Conservation (phyloP, 2,888 invertebrate species). For the Creontiades dilutus region DNA sequence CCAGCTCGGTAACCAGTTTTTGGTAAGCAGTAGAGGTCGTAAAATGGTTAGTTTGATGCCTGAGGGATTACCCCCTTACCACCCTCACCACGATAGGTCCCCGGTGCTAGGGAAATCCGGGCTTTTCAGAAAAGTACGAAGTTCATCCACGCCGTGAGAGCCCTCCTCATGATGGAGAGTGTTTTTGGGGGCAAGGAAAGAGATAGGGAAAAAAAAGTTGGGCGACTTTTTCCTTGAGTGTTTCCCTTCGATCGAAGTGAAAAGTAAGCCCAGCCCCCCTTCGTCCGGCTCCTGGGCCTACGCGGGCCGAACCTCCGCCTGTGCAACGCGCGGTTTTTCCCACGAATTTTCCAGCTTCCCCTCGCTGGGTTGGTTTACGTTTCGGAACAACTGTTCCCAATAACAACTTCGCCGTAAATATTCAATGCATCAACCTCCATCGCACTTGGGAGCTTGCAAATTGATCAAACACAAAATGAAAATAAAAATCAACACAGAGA, state of each 20-base stretch:
- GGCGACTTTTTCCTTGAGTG: slow-evolving; percentile 16
- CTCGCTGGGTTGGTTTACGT: too few species aligned
- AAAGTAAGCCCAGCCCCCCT: slow-evolving; percentile 15
- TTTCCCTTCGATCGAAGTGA: slow-evolving; percentile 36
- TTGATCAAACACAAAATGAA: too few species aligned
- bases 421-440: too few species aligned
- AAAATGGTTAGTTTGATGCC: too few species aligned
- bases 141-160: slow-evolving; percentile 52
- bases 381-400: too few species aligned
- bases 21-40: too few species aligned
- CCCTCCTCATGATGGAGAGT: slow-evolving; percentile 4
- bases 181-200: not conserved
- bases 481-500: too few species aligned
- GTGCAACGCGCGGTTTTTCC: not conserved
- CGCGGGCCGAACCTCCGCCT: not conserved
- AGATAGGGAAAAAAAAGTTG: not conserved
- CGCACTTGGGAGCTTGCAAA: too few species aligned
- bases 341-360: not conserved
- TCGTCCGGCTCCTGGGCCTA: not conserved
- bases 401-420: too few species aligned
- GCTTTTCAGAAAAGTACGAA: slow-evolving; percentile 37
- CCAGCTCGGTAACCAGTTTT: too few species aligned
- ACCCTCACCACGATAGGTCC: not conserved
- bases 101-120: not conserved
- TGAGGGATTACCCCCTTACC: too few species aligned